Percentiles rank a stretch among this genome's conserved stretches.
These are phyloP conservation scores for Pediacus dermestoides DNA, from an alignment of 2,888 invertebrate genomes.

Conservation along the genomic window DNA sequence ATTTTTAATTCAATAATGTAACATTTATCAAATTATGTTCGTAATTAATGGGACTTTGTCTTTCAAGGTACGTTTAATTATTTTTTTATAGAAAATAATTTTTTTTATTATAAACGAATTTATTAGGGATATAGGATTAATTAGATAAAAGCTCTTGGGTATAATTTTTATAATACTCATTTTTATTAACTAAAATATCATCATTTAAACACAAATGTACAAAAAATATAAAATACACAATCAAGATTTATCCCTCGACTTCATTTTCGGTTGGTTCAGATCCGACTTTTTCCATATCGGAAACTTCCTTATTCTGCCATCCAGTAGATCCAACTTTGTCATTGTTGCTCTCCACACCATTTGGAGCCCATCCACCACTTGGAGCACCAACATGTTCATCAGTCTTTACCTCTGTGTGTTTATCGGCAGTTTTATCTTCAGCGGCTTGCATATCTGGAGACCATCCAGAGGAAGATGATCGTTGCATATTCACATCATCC, in stretches of 20 bases:
- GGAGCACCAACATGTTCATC: constrained; percentile 25
- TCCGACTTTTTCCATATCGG: not conserved
- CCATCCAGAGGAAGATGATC: no score
- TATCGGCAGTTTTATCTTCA: constrained; percentile 8
- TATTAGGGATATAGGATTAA: no score
- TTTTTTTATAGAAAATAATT: constrained; percentile 1
- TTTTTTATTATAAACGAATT: no score
- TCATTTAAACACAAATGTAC: no score
- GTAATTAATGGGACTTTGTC: constrained; percentile 16
- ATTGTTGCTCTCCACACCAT: no score
- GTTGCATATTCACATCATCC: not conserved
- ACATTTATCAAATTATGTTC: not conserved
- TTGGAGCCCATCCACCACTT: constrained; percentile 8
- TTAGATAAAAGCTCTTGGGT: no score
- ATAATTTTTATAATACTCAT: no score
- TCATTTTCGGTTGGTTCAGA: not conserved
- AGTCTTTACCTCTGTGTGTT: not conserved
- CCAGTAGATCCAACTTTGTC: no score
- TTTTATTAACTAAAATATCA: no score
- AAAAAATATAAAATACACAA: constrained; percentile 1
- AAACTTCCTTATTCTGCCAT: no score
- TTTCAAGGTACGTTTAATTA: constrained; percentile 17
- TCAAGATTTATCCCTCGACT: not conserved
- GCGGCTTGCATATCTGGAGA: constrained; percentile 6
- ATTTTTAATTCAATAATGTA: no score